Percentiles rank a stretch among this genome's conserved stretches.
phyloP scores from a whole-genome alignment of 2,888 invertebrate genomes.

The Athalia circularis region DNA sequence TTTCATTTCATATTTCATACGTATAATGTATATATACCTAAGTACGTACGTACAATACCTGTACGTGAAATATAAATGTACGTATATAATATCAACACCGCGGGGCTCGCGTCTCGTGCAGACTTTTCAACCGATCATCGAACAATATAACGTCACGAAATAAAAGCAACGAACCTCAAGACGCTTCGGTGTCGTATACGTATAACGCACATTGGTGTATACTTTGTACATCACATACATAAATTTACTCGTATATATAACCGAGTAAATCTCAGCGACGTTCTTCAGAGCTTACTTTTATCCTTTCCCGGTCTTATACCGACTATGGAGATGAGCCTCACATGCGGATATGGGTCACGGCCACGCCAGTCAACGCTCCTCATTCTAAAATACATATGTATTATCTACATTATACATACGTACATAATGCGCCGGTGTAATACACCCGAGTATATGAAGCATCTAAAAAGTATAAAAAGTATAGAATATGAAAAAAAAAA shows the following conservation, averaged over 20 bases:
- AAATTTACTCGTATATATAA: no score
- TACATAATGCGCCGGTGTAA: no score
- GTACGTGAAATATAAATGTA: neutral
- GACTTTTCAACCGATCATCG: no score
- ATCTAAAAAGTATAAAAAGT: neutral
- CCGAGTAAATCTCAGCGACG: no score
- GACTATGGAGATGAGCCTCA: conserved; percentile 28
- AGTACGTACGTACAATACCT: neutral
- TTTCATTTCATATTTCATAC: neutral
- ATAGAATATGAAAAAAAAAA: neutral
- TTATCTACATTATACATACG: neutral
- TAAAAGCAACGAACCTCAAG: no score
- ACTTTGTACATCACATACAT: no score
- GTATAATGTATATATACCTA: neutral
- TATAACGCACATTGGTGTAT: no score
- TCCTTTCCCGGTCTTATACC: no score
- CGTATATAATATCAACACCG: neutral
- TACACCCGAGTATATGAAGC: neutral
- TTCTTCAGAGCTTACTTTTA: no score
- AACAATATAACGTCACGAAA: no score
- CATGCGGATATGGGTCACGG: conserved; percentile 54
- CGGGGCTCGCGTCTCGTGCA: no score
- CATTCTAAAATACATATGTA: conserved; percentile 23
- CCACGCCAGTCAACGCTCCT: conserved; percentile 56
- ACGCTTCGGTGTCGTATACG: no score